A percentile compares a stretch with the other conserved stretches of the same genome.
Conservation (phyloP, 2,113 vertebrate species). For the Podiceps cristatus region DNA sequence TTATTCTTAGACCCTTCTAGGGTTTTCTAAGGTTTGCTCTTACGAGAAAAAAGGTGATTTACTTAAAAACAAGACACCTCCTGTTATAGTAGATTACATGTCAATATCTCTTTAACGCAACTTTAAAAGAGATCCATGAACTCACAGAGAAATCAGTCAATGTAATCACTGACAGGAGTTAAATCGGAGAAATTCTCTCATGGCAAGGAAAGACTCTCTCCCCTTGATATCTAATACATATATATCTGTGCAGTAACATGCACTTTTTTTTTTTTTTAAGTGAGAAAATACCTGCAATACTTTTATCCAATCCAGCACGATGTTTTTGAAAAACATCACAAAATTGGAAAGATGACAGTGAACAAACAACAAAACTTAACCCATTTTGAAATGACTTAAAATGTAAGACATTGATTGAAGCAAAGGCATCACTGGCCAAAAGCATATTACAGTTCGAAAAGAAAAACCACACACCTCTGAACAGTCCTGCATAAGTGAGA, state of each 20-base stretch:
- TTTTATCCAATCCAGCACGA: not conserved
- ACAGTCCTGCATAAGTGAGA: not conserved
- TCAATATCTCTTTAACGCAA: not conserved
- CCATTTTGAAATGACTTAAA: not conserved
- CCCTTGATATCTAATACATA: not conserved
- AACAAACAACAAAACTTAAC: not conserved
- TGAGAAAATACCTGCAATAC: not conserved
- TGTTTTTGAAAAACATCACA: constrained; percentile 9
- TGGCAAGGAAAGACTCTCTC: not conserved
- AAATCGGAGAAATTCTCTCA: not conserved
- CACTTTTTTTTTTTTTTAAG: not conserved
- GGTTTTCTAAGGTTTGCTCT: not conserved
- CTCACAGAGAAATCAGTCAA: not conserved
- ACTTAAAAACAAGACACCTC: not conserved
- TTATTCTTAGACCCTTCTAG: not conserved
- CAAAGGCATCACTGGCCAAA: not conserved
- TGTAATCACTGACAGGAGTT: not conserved
- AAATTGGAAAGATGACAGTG: not conserved
- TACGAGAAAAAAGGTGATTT: not conserved
- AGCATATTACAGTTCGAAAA: not conserved
- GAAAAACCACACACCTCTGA: not conserved
- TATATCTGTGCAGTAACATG: rapidly evolving
- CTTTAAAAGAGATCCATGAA: not conserved
- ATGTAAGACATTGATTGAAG: not conserved
- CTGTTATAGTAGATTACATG: not conserved